Conservation (phyloP, 2,797 vertebrate species). For the Kryptopterus vitreolus region DNA sequence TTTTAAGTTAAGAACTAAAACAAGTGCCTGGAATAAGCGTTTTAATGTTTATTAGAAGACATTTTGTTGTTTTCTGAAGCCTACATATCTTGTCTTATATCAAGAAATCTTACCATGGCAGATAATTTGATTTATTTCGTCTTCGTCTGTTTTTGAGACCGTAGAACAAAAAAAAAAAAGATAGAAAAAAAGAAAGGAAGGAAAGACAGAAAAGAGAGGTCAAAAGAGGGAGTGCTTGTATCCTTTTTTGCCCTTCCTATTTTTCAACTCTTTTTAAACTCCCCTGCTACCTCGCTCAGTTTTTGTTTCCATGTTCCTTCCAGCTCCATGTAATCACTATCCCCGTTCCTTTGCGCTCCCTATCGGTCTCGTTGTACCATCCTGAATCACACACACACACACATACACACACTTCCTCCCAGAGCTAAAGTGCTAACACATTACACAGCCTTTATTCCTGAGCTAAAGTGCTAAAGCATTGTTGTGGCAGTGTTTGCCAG, state of each 20-base stretch:
- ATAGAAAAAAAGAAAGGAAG: not conserved
- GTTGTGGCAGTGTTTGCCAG: constrained; percentile 69
- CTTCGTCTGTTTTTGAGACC: no score
- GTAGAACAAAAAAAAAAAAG: no score
- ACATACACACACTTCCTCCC: constrained; percentile 40
- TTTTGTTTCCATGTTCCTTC: constrained; percentile 45
- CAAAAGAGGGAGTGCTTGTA: not conserved
- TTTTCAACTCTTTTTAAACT: constrained; percentile 45
- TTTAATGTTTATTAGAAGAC: no score
- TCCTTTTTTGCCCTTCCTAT: not conserved
- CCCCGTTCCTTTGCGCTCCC: constrained; percentile 50
- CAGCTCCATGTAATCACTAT: constrained; percentile 40
- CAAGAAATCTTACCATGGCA: no score
- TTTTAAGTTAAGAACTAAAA: no score
- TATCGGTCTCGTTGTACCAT: not conserved
- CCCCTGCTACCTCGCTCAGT: constrained; percentile 21
- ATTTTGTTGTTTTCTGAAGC: no score
- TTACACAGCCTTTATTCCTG: not conserved
- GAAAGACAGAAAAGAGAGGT: no score
- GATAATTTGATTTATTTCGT: no score
- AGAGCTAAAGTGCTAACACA: constrained; percentile 29
- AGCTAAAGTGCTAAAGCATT: constrained; percentile 50
- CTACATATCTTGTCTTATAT: no score
- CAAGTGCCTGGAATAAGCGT: no score
- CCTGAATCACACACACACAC: no score